Percentiles rank a stretch among this genome's conserved stretches.
These are phyloP conservation scores for Peromyscus nudipes DNA, from an alignment of 2,797 vertebrate genomes.

Conservation along the genomic window DNA sequence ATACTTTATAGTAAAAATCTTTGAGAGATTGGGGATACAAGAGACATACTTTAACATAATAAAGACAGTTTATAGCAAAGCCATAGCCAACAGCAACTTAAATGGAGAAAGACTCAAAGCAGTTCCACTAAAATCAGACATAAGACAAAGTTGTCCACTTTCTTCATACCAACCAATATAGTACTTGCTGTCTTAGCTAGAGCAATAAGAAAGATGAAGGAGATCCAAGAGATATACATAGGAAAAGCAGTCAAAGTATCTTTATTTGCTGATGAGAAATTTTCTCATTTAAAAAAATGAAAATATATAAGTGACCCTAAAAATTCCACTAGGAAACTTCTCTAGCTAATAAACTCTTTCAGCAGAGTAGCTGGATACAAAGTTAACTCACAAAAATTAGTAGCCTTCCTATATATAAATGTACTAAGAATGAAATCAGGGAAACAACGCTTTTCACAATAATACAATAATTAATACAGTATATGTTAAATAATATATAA, in stretches of 20 bases:
- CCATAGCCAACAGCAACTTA: not conserved
- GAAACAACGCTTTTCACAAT: not conserved
- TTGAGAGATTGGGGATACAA: not conserved
- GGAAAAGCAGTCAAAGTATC: not conserved
- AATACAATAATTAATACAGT: not conserved
- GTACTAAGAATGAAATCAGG: not conserved
- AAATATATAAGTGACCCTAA: not conserved
- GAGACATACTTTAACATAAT: not conserved
- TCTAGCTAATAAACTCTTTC: not conserved
- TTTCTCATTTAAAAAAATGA: not conserved
- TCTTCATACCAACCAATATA: not conserved
- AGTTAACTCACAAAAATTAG: not conserved
- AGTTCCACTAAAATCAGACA: not conserved
- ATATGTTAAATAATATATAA: not conserved
- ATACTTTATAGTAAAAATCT: not conserved
- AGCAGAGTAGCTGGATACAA: not conserved
- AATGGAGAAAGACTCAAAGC: not conserved
- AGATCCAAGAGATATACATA: not conserved
- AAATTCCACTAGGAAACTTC: not conserved
- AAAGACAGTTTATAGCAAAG: not conserved
- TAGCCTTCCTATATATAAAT: not conserved
- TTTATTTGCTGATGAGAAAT: not conserved
- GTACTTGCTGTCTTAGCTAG: not conserved
- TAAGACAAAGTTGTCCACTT: not conserved
- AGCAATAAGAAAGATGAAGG: not conserved